These are phyloP conservation scores for Cavia porcellus DNA, from an alignment of 2,113 vertebrate genomes.

Conservation along the genomic window DNA sequence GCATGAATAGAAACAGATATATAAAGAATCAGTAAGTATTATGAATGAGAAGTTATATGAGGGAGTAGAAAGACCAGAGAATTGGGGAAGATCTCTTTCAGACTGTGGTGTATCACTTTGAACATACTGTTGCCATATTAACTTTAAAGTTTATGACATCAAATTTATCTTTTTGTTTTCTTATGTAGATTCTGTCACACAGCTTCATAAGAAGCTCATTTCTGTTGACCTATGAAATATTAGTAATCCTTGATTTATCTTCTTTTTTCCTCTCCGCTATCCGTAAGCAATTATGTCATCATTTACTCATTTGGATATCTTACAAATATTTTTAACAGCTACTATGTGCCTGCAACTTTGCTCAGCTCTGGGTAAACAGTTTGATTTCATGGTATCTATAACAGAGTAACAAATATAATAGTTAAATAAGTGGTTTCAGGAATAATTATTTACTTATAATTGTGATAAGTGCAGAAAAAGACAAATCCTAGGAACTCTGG, in stretches of 20 bases:
- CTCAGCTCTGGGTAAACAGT: background rate
- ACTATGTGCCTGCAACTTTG: background rate
- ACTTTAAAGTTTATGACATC: background rate
- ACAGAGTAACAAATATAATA: background rate
- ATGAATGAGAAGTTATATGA: background rate
- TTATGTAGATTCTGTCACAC: background rate
- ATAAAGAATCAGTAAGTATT: background rate
- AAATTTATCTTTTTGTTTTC: background rate
- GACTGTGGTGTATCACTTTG: background rate
- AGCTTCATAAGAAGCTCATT: background rate
- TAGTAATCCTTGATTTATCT: background rate
- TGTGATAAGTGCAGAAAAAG: background rate
- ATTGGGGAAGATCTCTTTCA: background rate
- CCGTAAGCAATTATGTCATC: background rate
- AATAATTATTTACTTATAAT: background rate
- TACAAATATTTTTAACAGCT: background rate
- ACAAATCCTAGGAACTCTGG: background rate
- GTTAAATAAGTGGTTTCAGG: background rate
- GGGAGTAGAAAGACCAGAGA: background rate
- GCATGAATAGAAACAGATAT: background rate
- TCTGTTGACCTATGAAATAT: background rate
- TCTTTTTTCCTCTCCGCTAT: background rate
- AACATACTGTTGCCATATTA: background rate
- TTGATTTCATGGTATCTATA: background rate
- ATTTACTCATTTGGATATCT: background rate